phyloP scores from a whole-genome alignment of 2,888 invertebrate species.

The Lypha dubia region DNA sequence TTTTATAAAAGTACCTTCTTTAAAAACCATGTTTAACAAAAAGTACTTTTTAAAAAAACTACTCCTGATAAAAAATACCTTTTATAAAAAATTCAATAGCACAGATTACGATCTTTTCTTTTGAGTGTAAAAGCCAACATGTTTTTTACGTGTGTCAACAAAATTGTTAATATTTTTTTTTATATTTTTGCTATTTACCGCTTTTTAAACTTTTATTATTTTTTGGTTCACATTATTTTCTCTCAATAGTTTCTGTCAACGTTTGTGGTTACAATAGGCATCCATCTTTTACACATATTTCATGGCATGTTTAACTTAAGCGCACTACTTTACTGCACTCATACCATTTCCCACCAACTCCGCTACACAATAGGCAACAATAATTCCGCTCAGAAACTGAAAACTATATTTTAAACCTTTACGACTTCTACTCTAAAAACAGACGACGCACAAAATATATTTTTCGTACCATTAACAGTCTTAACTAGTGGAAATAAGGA shows the following conservation, averaged over 20 bases:
- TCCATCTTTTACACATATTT: conserved; percentile 46
- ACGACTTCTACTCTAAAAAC: conserved; percentile 5
- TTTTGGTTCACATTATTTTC: conserved; percentile 9
- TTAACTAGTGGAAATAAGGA: conserved; percentile 36
- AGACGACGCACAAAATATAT: conserved; percentile 19
- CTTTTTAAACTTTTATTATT: conserved; percentile 44
- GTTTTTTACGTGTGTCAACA: background rate
- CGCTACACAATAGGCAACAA: conserved; percentile 21
- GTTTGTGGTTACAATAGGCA: conserved; percentile 39
- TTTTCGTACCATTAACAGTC: conserved; percentile 40
- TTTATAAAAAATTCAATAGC: background rate
- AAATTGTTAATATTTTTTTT: conserved; percentile 28
- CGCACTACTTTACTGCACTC: conserved; percentile 31
- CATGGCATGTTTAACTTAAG: conserved; percentile 62
- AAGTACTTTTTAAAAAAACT: too few species aligned
- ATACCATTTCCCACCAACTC: conserved; percentile 21
- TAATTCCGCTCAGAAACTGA: background rate
- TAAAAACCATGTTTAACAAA: too few species aligned
- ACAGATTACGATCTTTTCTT: background rate
- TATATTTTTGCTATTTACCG: conserved; percentile 51
- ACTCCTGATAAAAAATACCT: too few species aligned
- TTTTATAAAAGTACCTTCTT: too few species aligned
- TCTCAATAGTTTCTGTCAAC: conserved; percentile 53
- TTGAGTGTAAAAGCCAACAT: background rate
- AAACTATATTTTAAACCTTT: conserved; percentile 1